Evolutionary conservation across 2,797 vertebrate genomes (phyloP), one percentile per base, ranked within the genome.

Genomic region (Buphagus erythrorhynchus): DNA sequence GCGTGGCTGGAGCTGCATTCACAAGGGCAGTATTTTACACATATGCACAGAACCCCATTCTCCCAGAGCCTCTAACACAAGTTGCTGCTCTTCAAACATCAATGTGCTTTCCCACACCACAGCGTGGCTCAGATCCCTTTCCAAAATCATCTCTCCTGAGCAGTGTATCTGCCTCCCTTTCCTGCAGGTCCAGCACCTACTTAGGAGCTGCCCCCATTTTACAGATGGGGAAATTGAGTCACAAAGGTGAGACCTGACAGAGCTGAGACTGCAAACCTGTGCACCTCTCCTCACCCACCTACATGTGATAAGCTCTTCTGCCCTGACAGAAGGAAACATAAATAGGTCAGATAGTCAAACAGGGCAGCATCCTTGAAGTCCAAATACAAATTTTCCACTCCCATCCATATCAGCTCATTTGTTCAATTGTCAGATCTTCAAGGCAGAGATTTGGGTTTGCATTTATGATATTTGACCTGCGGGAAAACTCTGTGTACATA

Each of bases 401-500:
- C 76, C 45, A 72, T 93, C 84, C 73, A 49, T 85, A 88, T 90
- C 83, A 68, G 90, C 71, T 93, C 87, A 81, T 95, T 94, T 93
- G 91, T 94, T 95, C 91, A 52, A 90, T 55, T 94, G 88, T 90
- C 90, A 95, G 69, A 74, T 93, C 90, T 96, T 92, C 40, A 63
- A 95, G 75, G 88, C 59, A 93, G 91, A 86, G 95, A 92, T 91
- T 69, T 91, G 51, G 49, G 84, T 25, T 96, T 97, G 91, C 90
- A 92, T 91, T 94, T 96, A 91, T 40, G 49, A 71, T 94, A 94
- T 91, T 43, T 97, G 94, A 96, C 92, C 90, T 87, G 85, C 11
- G n/a, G 93, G 79, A 96, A 94, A 88, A 77, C 67, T 93, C 82
- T 86, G 80, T 89, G 89, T 91, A 90, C 89, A 91, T 95, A 93